Conservation (phyloP, 2,888 invertebrate species). For the Lithophane semibrunnea region DNA sequence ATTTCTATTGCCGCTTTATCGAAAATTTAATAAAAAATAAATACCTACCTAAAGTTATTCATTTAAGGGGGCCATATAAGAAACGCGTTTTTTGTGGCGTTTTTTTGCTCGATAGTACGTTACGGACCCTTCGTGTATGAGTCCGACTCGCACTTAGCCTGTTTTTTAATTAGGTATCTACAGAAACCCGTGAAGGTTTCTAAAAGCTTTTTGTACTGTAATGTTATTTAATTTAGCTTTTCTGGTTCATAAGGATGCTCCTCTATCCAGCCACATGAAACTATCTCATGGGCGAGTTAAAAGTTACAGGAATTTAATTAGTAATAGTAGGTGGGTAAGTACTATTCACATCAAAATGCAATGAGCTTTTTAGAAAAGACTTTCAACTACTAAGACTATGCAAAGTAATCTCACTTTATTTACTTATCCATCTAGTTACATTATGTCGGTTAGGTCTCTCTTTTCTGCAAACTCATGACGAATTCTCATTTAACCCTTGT, state of each 20-base stretch:
- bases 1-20: too few species aligned
- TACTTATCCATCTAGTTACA: not conserved
- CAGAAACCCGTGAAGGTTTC: not conserved
- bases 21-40: too few species aligned
- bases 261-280: not conserved
- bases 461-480: constrained; percentile 10
- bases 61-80: too few species aligned
- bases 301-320: constrained; percentile 13
- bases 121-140: not conserved
- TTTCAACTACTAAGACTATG: not conserved
- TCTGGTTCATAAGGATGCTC: not conserved
- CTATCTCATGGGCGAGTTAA: not conserved
- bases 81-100: too few species aligned
- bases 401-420: constrained; percentile 1
- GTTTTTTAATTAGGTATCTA: not conserved
- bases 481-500: constrained; percentile 30
- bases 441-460: not conserved
- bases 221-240: not conserved
- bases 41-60: too few species aligned
- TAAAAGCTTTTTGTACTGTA: not conserved
- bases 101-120: too few species aligned
- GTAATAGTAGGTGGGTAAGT: not conserved
- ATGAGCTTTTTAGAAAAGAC: not conserved
- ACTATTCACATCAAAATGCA: not conserved
- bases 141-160: not conserved